Conservation (phyloP, 2,888 invertebrate genomes). For the Homarus gammarus region DNA sequence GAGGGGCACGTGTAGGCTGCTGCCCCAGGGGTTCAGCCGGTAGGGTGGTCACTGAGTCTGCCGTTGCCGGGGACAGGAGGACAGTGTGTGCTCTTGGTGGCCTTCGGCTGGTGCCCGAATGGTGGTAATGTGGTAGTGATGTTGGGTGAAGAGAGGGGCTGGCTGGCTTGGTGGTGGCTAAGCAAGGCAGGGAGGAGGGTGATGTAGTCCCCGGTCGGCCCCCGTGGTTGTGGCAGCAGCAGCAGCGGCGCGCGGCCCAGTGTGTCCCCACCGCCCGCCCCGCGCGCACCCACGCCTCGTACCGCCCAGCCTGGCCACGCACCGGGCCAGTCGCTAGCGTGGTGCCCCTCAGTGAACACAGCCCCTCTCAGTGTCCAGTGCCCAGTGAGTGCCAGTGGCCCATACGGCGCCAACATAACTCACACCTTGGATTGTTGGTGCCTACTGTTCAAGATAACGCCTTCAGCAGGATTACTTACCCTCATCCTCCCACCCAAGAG, state of each 20-base stretch:
- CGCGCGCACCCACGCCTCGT: slow-evolving; percentile 66
- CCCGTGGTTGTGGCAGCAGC: slow-evolving; percentile 51
- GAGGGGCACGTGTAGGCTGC: slow-evolving; percentile 27
- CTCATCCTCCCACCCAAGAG: slow-evolving; percentile 15
- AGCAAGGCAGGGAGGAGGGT: slow-evolving; percentile 48
- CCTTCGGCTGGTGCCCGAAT: background rate
- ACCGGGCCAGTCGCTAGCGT: slow-evolving; percentile 70
- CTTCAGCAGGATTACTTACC: slow-evolving; percentile 50
- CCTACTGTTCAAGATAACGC: slow-evolving; percentile 39
- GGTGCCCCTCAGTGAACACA: slow-evolving; percentile 67
- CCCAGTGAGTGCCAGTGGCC: slow-evolving; percentile 59
- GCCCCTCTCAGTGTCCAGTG: slow-evolving; percentile 60
- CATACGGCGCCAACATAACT: slow-evolving; percentile 2
- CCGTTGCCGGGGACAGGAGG: background rate
- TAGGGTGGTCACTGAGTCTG: background rate
- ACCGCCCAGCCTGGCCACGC: slow-evolving; percentile 60
- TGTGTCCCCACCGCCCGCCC: slow-evolving; percentile 62
- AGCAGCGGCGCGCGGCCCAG: slow-evolving; percentile 60
- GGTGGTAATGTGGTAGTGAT: background rate
- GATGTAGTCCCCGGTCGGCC: slow-evolving; percentile 31
- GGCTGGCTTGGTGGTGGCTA: slow-evolving; percentile 40
- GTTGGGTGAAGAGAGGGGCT: slow-evolving; percentile 27
- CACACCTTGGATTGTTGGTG: slow-evolving; percentile 20
- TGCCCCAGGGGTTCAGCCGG: slow-evolving; percentile 5
- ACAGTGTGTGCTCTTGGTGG: background rate